These are phyloP conservation scores for Nymphalis io DNA, from an alignment of 1,140 invertebrate species.

Conservation along the genomic window DNA sequence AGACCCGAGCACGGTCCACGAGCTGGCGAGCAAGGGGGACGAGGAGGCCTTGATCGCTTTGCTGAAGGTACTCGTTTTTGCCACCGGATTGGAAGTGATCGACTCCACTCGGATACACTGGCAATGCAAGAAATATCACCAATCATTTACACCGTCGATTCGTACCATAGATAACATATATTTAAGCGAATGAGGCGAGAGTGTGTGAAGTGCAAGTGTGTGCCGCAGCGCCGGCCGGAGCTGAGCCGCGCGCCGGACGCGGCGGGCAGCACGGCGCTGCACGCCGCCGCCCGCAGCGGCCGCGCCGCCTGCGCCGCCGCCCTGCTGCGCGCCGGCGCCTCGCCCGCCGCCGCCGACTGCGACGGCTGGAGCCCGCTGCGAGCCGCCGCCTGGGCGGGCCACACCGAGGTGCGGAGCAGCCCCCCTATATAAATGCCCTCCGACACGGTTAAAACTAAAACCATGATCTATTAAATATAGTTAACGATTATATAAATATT, in stretches of 20 bases:
- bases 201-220: no score
- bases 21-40: constrained; percentile 65
- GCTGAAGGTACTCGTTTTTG: constrained; percentile 54
- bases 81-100: no score
- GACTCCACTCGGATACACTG: no score
- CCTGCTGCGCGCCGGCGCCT: constrained; percentile 84
- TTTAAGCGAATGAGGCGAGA: no score
- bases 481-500: constrained; percentile 29
- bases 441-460: no score
- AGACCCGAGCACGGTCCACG: constrained; percentile 59
- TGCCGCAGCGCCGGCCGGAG: constrained; percentile 52
- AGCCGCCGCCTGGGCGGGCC: constrained; percentile 95
- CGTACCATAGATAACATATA: no score
- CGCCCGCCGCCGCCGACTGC: constrained; percentile 90
- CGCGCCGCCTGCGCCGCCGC: constrained; percentile 88
- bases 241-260: constrained; percentile 80
- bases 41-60: constrained; percentile 59
- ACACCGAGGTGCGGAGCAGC: constrained; percentile 85
- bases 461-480: no score
- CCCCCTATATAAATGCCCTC: no score
- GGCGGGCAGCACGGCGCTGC: constrained; percentile 91
- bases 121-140: no score
- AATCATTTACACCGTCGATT: no score
- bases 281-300: constrained; percentile 90
- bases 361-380: constrained; percentile 95